Evolutionary conservation across 2,888 invertebrate genomes (phyloP).

Genomic region (Apodemia hepburni): DNA sequence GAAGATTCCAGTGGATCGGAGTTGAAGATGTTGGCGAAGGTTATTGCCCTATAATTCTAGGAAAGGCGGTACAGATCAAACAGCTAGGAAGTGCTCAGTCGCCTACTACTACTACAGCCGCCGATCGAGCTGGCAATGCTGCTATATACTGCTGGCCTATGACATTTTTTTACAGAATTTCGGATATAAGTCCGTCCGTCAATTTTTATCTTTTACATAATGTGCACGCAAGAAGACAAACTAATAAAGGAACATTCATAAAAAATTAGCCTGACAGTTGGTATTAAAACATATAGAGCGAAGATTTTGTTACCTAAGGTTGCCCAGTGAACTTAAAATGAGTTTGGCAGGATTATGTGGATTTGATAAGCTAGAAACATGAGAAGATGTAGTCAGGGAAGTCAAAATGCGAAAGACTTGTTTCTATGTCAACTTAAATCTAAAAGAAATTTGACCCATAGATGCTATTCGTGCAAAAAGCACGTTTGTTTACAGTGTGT

Average conservation of each 20-base stretch:
- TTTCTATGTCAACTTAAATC: not conserved
- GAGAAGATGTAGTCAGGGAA: not conserved
- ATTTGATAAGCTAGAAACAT: not conserved
- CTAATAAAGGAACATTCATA: not conserved
- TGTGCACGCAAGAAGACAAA: too few relatives aligned
- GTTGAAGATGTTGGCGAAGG: not conserved
- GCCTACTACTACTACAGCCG: not conserved
- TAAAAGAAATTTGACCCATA: not conserved
- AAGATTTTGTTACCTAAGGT: not conserved
- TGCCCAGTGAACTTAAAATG: not conserved
- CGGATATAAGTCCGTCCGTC: too few relatives aligned
- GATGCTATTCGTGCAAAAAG: not conserved
- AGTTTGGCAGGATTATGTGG: not conserved
- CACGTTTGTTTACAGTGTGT: not conserved
- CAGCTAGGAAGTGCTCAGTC: not conserved
- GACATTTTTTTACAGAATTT: too few relatives aligned
- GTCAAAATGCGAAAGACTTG: not conserved
- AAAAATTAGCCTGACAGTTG: not conserved
- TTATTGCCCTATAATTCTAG: not conserved
- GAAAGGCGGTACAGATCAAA: too few relatives aligned
- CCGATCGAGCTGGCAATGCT: too few relatives aligned
- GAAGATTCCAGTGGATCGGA: not conserved
- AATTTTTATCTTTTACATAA: too few relatives aligned
- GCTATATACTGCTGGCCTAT: too few relatives aligned
- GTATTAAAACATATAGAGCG: not conserved